phyloP scores from a whole-genome alignment of 2,888 invertebrate genomes.

The Macaria liturata region DNA sequence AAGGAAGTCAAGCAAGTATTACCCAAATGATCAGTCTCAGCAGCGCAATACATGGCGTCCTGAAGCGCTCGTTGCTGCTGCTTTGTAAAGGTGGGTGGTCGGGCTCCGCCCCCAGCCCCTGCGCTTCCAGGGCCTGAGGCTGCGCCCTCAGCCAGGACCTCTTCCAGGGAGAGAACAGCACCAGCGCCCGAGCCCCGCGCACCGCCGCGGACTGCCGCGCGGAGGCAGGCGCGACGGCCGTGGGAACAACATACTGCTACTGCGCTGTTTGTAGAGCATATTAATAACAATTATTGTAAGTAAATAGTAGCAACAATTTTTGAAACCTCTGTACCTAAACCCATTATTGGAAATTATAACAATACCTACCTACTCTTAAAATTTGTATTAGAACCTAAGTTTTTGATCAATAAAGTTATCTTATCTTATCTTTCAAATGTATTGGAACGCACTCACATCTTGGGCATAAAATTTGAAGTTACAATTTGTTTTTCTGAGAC shows the following conservation, averaged over 20 bases:
- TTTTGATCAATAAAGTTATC: too few relatives aligned
- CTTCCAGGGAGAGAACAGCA: conserved; percentile 93
- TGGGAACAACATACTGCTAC: conserved; percentile 95
- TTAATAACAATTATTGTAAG: neutral
- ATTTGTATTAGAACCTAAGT: too few relatives aligned
- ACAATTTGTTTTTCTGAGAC: too few relatives aligned
- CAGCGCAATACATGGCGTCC: conserved; percentile 97
- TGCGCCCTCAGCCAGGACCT: conserved; percentile 94
- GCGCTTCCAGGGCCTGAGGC: conserved; percentile 45
- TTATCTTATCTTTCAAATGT: too few relatives aligned
- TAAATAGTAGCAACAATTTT: neutral
- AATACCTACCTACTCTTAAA: too few relatives aligned
- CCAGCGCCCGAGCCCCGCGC: conserved; percentile 82
- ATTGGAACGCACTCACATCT: too few relatives aligned
- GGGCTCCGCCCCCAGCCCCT: conserved; percentile 57
- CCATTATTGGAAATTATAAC: too few relatives aligned
- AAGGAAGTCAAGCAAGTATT: conserved; percentile 13
- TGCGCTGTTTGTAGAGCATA: conserved; percentile 79
- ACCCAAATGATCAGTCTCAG: conserved; percentile 95
- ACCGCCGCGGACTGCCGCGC: conserved; percentile 86
- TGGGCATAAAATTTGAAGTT: too few relatives aligned
- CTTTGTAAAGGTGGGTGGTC: conserved; percentile 85
- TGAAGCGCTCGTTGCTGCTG: conserved; percentile 92
- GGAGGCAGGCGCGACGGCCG: conserved; percentile 90
- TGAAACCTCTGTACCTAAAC: too few relatives aligned